Evolutionary conservation across 1,140 invertebrate species (phyloP), one percentile per base, ranked within the genome.

Genomic region (Dufourea novaeangliae): DNA sequence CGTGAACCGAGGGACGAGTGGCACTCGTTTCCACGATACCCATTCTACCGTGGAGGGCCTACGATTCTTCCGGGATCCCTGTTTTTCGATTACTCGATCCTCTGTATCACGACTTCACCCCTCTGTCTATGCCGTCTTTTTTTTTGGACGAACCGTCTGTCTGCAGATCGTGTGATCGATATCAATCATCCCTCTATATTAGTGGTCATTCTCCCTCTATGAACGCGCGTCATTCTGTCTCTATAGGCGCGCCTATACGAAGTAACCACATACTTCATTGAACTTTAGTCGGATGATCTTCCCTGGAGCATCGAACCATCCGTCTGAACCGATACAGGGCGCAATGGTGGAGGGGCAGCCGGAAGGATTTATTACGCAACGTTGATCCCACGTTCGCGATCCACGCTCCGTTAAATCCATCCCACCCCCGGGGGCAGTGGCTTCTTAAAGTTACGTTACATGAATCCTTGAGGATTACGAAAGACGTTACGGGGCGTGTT

Each of bases 401-500:
- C 54, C 54, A 14, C 7, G 20, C 29, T 29, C 37, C 1, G 32
- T 70, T 41, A 41, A 70, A 57, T 70, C 52, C 2, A 22, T 29
- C 8, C 20, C 2, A 22, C 22, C 8, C 20, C 46, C 20, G 46
- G 8, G 46, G 27, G 32, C 25, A 25, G 5, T n/a, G 22, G 68
- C 12, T 72, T 4, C 34, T 73, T 22, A 22, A 73, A 39, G 39
- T 54, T 17, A 4, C 25, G 5, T 77, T 63, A 71, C 56, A 34
- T 32, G 17, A 61, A 71, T 69, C 20, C 50, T 2, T 41, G 32
- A 6, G 6, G 54, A 59, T 75, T 69, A 59, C 64, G 73, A 68
- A 59, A 69, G 54, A 59, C 22, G 64, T 75, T 75, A 56, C 71
- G 34, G 66, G 34, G 29, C 29, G 17, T 5, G 63, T 75, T 75